Base-by-base conservation (phyloP, 2,888 invertebrate genomes). In the Lasioglossum pauxillum region DNA sequence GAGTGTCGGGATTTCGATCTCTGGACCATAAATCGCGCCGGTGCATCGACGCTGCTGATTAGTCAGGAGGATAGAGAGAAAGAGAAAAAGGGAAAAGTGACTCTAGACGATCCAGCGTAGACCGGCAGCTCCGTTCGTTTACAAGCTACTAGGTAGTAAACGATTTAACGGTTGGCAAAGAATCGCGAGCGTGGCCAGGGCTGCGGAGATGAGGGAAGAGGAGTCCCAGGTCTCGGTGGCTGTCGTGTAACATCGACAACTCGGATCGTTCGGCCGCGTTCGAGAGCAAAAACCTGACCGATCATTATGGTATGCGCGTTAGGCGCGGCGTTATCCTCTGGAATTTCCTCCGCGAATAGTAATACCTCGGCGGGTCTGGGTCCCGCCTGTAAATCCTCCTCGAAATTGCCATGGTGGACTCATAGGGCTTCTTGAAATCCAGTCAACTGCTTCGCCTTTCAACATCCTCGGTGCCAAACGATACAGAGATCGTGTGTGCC, bases 271-370 rank as follows among this genome's bases (percentile, higher is more conserved):
- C 76, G 53, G 46, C 14, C 41, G 57, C 64, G 44, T 64, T 72
- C 41, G 60, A 69, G 69, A 38, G 84, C 86, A 90, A 90, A 91
- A 90, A 90, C 64, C 82, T 27, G 82, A 78, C 77, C 90, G 91
- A 90, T 91, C 90, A 90, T 91, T 91, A 91, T 83, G 90, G 90
- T 89, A 91, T 91, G 89, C 91, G 82, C 89, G 91, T 91, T 89
- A 87, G 87, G 83, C 89, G 80, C 83, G 82, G 82, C 90, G 88
- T 89, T 88, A 87, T 78, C 83, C 87, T 81, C 81, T 87, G 91
- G 92, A 92, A 92, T 92, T 92, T 91, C 78, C 92, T 91, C 90
- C 87, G 92, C 90, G 92, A 92, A 92, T 92, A 92, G 90, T 90
- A 92, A 90, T 92, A 90, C 88, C 88, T 69, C 89, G 71, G 64